Evolutionary conservation across 2,113 vertebrate genomes (phyloP), one percentile per base, ranked within the genome.

Genomic region (Setophaga coronata): DNA sequence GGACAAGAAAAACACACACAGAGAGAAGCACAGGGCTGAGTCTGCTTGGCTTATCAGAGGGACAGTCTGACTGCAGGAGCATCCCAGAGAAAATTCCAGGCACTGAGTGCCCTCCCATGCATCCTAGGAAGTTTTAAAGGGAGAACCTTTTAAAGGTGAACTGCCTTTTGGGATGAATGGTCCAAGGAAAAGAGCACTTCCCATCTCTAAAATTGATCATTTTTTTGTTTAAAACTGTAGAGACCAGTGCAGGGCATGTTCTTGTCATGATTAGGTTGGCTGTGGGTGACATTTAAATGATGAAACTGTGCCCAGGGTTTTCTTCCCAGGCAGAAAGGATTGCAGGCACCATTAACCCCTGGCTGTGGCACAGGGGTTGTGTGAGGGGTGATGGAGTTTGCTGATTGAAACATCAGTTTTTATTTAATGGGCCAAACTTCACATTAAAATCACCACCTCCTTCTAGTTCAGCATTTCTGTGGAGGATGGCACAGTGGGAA

Each of bases 11-110:
- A 95, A 87, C 36, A 34, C 31, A 25, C 2, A 1, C 51, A 7
- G 2, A 28, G 26, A 60, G 64, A 25, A 85, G 57, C 76, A 65
- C 45, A 43, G 72, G 48, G 64, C 47, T 36, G 4, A 23, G 47
- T 57, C 34, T 91, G 34, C 6, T 64, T 60, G 36, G 65, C 21
- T 85, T 80, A 5, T 36, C 69, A n/a, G 34, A 34, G 89, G 18
- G 33, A 62, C 42, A 28, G 5, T 16, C 18, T 51, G 45, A 16
- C 47, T 69, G 54, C 73, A 61, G 64, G 84, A 69, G 23, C 64
- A 61, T 78, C 73, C 73, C 54, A 38, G 73, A 69, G 73, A 78
- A 69, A 78, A 78, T 61, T 78, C 38, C 72, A 77, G 83, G 54
- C 62, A 40, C 58, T 0, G 1, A 74, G 34, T 48, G 60, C 42